Evolutionary conservation across 92 coral and sea anemone genomes (phyloP).

Genomic region (Galaxea fascicularis): DNA sequence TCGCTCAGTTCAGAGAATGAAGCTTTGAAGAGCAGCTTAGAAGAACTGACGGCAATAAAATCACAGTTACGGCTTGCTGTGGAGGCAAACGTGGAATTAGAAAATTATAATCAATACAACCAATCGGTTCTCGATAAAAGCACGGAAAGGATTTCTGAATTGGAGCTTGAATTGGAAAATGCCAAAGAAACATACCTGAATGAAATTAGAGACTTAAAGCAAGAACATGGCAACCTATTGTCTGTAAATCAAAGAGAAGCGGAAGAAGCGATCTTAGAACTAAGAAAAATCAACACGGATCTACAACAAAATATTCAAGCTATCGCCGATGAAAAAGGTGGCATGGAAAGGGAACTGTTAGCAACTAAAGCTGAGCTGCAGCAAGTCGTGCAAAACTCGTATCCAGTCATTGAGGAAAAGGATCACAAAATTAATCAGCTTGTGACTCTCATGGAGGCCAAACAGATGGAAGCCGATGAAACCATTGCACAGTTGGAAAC

Average conservation of each 20-base stretch:
- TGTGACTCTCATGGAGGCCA: slow-evolving; percentile 14
- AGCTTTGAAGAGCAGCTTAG: slow-evolving; percentile 6
- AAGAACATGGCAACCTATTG: slow-evolving; percentile 36
- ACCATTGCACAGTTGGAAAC: slow-evolving; percentile 22
- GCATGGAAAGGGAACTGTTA: slow-evolving; percentile 17
- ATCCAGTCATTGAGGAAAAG: slow-evolving; percentile 49
- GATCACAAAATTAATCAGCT: slow-evolving; percentile 34
- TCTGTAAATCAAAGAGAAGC: slow-evolving; percentile 42
- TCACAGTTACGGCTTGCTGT: slow-evolving; percentile 3
- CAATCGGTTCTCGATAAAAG: slow-evolving; percentile 46
- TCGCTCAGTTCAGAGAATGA: slow-evolving; percentile 30
- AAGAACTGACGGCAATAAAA: slow-evolving; percentile 18
- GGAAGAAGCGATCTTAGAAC: slow-evolving; percentile 31
- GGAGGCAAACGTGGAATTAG: slow-evolving; percentile 54
- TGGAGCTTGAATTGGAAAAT: slow-evolving; percentile 8
- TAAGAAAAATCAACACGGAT: slow-evolving; percentile 31
- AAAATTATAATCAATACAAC: slow-evolving; percentile 22
- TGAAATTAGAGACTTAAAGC: slow-evolving; percentile 31
- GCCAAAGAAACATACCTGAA: slow-evolving; percentile 31
- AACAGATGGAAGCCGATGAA: slow-evolving; percentile 26
- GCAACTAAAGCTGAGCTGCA: slow-evolving; percentile 30
- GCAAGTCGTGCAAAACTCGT: slow-evolving; percentile 27
- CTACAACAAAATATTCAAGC: slow-evolving; percentile 19
- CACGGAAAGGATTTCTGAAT: slow-evolving; percentile 29
- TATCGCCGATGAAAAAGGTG: slow-evolving; percentile 14